Base-by-base conservation (phyloP, 2,113 vertebrate genomes). In the Potamarius usumacintae region DNA sequence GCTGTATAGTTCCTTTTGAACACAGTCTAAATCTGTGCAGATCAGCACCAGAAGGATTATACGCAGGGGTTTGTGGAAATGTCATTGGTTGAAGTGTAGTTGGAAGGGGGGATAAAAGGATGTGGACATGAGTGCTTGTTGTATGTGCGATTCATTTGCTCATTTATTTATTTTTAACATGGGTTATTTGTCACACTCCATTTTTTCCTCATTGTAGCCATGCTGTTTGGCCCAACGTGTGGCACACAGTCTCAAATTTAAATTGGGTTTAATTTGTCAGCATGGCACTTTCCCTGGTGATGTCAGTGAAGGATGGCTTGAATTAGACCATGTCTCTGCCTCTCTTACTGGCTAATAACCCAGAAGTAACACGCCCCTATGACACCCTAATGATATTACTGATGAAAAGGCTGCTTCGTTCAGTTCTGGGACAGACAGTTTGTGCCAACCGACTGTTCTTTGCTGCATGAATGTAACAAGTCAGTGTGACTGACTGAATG, bases 291-390 rank as follows among this genome's bases (percentile, higher is more conserved):
- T 88, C 90, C 88, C 89, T 89, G 89, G 84, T 87, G 89, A 89
- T 48, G 88, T 81, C 86, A 48, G 88, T 94, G 92, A 95, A 91
- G 89, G 89, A 94, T 93, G 90, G 90, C 86, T 90, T 72, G 25
- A 86, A 91, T 93, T 87, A 57, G 58, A n/a, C 25, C 6, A 90
- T 90, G 92, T 88, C 85, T 62, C 89, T 91, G 69, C 72, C 89
- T 91, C 89, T 92, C 91, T 88, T 93, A 92, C 92, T 93, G 94
- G 92, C 93, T 90, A 95, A 95, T 95, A 94, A 94, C 92, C 93
- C 93, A 93, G 93, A 94, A 94, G 93, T 94, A 94, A 95, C 93
- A 91, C 87, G 89, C 91, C 90, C 92, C 91, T 92, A 93, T 91
- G 93, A 94, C 90, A 90, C 91, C 83, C 89, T 94, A 93, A 94